Evolutionary conservation across 2,888 invertebrate species (phyloP), one percentile per base, ranked within the genome.

Genomic region (Selenia dentaria): DNA sequence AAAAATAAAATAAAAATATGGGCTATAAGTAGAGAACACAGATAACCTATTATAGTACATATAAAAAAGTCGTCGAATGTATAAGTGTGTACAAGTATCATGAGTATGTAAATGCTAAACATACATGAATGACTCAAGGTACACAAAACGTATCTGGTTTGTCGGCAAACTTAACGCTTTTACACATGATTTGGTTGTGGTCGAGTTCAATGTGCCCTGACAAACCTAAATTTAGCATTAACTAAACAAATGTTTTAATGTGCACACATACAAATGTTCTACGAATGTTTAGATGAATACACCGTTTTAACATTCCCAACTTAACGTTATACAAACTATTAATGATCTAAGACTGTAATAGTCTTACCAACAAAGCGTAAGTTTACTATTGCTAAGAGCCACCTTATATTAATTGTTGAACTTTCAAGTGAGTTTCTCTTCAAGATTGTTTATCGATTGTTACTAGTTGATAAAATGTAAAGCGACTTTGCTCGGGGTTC

Each of bases 151-250:
- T 20, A n/a, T 22, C 26, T 37, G 20, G 31, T 46, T 43, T 27
- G 39, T 40, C 43, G 26, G 26, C 31, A 35, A 35, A 54, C 60
- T 48, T 52, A 58, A 54, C 53, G 43, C 61, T 66, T 64, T 67
- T 59, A 59, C 57, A 53, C 31, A 57, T 50, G 50, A 62, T 62
- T 62, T 55, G 59, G 59, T 65, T 64, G 62, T 57, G 59, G 65
- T 65, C 64, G 61, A 68, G 64, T 68, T 67, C 64, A 68, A 59
- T 58, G 69, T 65, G 70, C 73, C 71, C 74, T 2, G 70, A 74
- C 66, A 68, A 70, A 70, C 73, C 63, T 75, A 74, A 72, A 74
- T 73, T 72, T 75, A 73, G 72, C 64, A 59, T 54, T 64, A 63
- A 61, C 59, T 60, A 59, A 60, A 65, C 62, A 57, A 61, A 46